phyloP scores from a whole-genome alignment of 2,888 invertebrate species.

The Meiosimyza platycephala region DNA sequence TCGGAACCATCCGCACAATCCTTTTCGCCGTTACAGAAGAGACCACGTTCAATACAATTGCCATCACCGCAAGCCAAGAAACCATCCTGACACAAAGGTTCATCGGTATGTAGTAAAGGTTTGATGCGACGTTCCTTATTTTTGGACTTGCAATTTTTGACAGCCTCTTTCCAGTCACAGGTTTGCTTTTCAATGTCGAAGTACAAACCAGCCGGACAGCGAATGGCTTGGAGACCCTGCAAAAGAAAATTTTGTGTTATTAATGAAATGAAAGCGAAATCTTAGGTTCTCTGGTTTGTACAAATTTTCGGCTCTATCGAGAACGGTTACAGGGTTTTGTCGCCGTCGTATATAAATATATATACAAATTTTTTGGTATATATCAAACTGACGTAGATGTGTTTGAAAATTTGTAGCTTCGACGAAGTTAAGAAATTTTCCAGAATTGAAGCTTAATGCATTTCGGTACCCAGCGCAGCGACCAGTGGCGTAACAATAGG shows the following conservation, averaged over 20 bases:
- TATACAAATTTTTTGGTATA: too few species aligned
- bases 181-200: conserved; percentile 96
- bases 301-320: too few species aligned
- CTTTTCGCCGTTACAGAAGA: conserved; percentile 93
- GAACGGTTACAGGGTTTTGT: too few species aligned
- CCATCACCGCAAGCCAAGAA: conserved; percentile 89
- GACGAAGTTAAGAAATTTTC: too few species aligned
- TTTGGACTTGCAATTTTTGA: conserved; percentile 92
- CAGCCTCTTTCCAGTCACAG: conserved; percentile 93
- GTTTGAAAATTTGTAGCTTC: too few species aligned
- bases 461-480: too few species aligned
- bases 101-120: conserved; percentile 88
- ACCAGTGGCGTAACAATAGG: too few species aligned
- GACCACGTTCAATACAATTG: conserved; percentile 86
- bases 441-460: too few species aligned
- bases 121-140: conserved; percentile 90
- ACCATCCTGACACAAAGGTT: conserved; percentile 89
- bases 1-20: conserved; percentile 91
- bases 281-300: too few species aligned
- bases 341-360: too few species aligned
- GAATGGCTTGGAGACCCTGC: conserved; percentile 90
- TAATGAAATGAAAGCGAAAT: too few species aligned
- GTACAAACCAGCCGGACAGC: conserved; percentile 91
- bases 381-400: too few species aligned
- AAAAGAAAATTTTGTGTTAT: neutral